Evolutionary conservation across 2,113 vertebrate genomes (phyloP).

Genomic region (Podarcis raffonei): DNA sequence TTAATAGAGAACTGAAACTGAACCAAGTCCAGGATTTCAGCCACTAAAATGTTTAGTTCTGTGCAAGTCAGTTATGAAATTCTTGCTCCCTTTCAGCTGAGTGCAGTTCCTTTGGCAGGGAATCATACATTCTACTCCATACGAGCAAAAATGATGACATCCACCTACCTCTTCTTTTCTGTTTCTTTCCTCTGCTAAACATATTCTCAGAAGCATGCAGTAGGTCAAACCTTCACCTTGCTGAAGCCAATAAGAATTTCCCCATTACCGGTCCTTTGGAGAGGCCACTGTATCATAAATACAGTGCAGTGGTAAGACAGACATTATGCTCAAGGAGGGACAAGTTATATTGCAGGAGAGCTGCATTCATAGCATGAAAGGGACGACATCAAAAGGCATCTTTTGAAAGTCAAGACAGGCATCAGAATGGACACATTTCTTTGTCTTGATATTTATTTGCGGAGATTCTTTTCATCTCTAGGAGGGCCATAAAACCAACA

Average conservation of each 20-base stretch:
- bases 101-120: not conserved
- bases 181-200: not conserved
- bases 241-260: not conserved
- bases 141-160: not conserved
- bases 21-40: not conserved
- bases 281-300: conserved; percentile 1
- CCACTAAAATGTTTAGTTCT: not conserved
- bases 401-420: not conserved
- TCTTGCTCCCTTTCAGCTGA: not conserved
- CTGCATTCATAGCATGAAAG: not conserved
- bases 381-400: not conserved
- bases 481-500: not conserved
- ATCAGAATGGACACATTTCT: not conserved
- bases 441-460: conserved; percentile 1
- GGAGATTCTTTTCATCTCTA: conserved; percentile 1
- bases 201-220: not conserved
- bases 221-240: not conserved
- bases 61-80: not conserved
- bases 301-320: not conserved
- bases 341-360: not conserved
- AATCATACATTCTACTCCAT: not conserved
- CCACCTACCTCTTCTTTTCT: no score
- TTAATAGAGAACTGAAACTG: not conserved
- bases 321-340: not conserved
- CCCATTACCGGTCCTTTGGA: not conserved